phyloP scores from a whole-genome alignment of 2,888 invertebrate genomes.

The Brenthis hecate region DNA sequence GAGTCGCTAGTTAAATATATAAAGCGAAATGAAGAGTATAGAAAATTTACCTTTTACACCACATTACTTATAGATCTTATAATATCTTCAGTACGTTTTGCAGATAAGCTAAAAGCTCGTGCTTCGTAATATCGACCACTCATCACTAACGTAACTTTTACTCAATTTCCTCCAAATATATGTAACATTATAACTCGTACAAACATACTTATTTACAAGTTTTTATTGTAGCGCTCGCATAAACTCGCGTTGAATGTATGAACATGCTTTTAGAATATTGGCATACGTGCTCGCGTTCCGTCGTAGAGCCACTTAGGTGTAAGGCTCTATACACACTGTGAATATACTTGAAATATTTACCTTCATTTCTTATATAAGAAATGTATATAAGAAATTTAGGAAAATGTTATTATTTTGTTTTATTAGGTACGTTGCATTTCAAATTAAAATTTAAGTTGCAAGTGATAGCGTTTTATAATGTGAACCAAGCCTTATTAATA shows the following conservation, averaged over 20 bases:
- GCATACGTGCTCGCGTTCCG: conserved; percentile 36
- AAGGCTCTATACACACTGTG: conserved; percentile 18
- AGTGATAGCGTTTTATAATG: too few species aligned
- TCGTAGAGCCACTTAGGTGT: conserved; percentile 32
- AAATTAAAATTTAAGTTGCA: too few species aligned
- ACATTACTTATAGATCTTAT: too few species aligned
- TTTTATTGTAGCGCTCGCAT: conserved; percentile 25
- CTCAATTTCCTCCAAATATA: neutral
- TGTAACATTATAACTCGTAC: neutral
- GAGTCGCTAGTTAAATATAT: too few species aligned
- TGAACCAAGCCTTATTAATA: too few species aligned
- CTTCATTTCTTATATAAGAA: neutral
- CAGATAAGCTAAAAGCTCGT: too few species aligned
- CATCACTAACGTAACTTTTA: too few species aligned
- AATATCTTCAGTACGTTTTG: too few species aligned
- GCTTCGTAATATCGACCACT: too few species aligned
- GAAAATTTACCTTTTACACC: too few species aligned
- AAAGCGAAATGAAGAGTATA: too few species aligned
- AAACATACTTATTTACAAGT: conserved; percentile 22
- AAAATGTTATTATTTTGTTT: neutral
- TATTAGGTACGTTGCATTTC: too few species aligned
- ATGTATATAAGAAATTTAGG: neutral
- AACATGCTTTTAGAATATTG: conserved; percentile 58
- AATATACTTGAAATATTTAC: neutral
- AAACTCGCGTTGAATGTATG: conserved; percentile 44